These are phyloP conservation scores for Tenthredo scrophulariae DNA, from an alignment of 2,888 invertebrate species.

Conservation along the genomic window DNA sequence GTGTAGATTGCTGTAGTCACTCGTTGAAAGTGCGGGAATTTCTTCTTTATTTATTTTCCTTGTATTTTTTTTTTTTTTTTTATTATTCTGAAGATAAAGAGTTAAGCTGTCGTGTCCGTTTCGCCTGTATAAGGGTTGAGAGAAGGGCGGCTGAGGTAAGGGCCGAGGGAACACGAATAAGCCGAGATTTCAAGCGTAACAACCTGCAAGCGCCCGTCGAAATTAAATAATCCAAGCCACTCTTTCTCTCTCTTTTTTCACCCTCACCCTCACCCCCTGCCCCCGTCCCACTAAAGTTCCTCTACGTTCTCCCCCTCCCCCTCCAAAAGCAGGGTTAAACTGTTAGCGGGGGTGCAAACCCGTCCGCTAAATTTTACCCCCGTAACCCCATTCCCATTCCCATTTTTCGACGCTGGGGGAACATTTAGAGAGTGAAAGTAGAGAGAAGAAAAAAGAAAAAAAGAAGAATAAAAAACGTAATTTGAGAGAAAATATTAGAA, in stretches of 20 bases:
- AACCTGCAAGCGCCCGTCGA: constrained; percentile 46
- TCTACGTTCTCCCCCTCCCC: not conserved
- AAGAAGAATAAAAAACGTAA: not conserved
- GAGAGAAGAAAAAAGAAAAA: not conserved
- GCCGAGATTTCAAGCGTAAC: constrained; percentile 53
- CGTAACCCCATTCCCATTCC: not conserved
- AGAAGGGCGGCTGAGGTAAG: constrained; percentile 44
- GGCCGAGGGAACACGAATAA: constrained; percentile 52
- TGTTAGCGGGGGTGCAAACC: constrained; percentile 47
- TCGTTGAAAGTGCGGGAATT: not conserved
- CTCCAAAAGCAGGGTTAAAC: constrained; percentile 22
- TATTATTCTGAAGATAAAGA: constrained; percentile 41
- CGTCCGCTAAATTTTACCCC: constrained; percentile 41
- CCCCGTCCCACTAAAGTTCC: not conserved
- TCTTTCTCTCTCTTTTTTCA: not conserved
- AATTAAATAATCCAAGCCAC: constrained; percentile 48
- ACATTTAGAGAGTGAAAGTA: constrained; percentile 8
- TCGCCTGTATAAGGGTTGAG: constrained; percentile 25
- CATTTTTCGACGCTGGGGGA: constrained; percentile 33
- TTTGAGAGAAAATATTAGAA: not conserved
- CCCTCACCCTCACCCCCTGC: not conserved
- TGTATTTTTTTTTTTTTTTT: not conserved
- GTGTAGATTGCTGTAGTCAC: constrained; percentile 17
- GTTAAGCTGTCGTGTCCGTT: constrained; percentile 51
- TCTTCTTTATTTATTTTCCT: not conserved